These are phyloP conservation scores for Belonocnema kinseyi DNA, from an alignment of 1,140 invertebrate species.

Conservation along the genomic window DNA sequence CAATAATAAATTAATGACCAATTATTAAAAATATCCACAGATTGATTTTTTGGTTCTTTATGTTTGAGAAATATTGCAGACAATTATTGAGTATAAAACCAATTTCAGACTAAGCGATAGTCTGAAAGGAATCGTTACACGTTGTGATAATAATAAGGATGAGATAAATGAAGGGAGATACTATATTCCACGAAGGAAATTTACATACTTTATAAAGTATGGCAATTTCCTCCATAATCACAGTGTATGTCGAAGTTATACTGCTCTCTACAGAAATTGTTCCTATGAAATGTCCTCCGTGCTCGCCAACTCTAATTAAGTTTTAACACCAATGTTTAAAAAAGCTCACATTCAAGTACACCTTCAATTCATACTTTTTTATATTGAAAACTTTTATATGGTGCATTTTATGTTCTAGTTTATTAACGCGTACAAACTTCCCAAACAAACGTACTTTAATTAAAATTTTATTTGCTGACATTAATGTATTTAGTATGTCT, in stretches of 20 bases:
- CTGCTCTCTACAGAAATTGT: constrained; percentile 23
- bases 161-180: constrained; percentile 15
- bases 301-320: constrained; percentile 30
- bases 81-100: background rate
- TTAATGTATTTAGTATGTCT: constrained; percentile 17
- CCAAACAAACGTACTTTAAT: constrained; percentile 21
- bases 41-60: background rate
- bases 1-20: background rate
- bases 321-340: constrained; percentile 25
- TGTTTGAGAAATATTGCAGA: background rate
- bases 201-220: constrained; percentile 32
- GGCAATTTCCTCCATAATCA: constrained; percentile 24
- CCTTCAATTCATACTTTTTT: constrained; percentile 22
- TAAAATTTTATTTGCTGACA: constrained; percentile 31
- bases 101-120: background rate
- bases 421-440: constrained; percentile 13
- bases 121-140: background rate
- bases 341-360: constrained; percentile 30
- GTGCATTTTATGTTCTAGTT: constrained; percentile 16
- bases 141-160: constrained; percentile 17
- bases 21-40: background rate
- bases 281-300: constrained; percentile 28
- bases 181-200: constrained; percentile 10
- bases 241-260: constrained; percentile 22
- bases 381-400: constrained; percentile 32